Conservation (phyloP, 2,888 invertebrate genomes). For the Leucania comma region DNA sequence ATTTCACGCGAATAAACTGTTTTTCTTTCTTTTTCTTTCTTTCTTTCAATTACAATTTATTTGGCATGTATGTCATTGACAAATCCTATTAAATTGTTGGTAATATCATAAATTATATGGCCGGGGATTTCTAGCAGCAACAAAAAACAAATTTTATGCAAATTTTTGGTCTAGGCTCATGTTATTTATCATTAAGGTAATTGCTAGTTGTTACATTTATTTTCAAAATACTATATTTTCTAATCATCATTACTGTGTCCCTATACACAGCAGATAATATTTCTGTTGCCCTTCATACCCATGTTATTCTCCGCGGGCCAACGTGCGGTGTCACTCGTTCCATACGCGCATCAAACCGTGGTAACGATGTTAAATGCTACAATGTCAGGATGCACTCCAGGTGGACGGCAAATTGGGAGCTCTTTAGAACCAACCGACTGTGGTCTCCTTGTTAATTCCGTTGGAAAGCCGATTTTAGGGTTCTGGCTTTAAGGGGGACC, state of each 20-base stretch:
- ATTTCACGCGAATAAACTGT: no score
- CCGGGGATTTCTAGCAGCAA: neutral
- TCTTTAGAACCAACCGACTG: conserved; percentile 65
- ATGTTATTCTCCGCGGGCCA: conserved; percentile 7
- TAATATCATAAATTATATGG: no score
- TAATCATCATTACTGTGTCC: neutral
- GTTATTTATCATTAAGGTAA: no score
- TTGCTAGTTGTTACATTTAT: no score
- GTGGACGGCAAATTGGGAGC: conserved; percentile 75
- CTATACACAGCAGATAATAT: conserved; percentile 8
- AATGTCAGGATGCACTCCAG: conserved; percentile 69
- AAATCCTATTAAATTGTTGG: no score
- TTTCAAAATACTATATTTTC: neutral
- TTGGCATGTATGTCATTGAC: no score
- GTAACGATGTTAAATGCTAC: conserved; percentile 74
- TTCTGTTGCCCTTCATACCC: neutral
- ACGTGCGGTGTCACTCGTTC: conserved; percentile 41
- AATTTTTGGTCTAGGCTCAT: no score
- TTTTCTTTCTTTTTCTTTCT: no score
- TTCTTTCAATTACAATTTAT: no score
- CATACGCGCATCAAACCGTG: conserved; percentile 70
- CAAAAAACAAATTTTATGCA: neutral
- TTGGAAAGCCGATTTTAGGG: conserved; percentile 49
- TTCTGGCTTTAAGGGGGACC: conserved; percentile 22
- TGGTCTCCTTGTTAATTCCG: conserved; percentile 62